Percentiles rank a stretch among this genome's conserved stretches.
Evolutionary conservation across 1,140 invertebrate genomes (phyloP).

Genomic region (Campoletis sonorensis): DNA sequence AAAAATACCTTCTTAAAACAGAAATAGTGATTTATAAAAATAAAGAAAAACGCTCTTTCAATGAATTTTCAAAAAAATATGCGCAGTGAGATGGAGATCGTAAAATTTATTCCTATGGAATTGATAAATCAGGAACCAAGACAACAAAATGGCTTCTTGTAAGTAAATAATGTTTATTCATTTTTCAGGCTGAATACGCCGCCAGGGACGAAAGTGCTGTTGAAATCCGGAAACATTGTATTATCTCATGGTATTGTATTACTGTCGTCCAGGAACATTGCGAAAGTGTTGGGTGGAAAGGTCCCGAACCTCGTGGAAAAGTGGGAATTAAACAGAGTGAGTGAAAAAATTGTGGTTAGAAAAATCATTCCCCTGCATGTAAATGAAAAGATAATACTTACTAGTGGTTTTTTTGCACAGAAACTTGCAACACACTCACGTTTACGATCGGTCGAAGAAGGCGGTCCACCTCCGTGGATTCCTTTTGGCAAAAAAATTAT

Average conservation of each 20-base stretch:
- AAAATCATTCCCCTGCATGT: too few relatives aligned
- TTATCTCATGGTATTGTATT: conserved; percentile 84
- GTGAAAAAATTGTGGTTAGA: conserved; percentile 44
- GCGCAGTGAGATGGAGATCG: too few relatives aligned
- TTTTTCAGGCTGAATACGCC: conserved; percentile 73
- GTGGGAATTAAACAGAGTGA: conserved; percentile 90
- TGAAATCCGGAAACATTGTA: conserved; percentile 70
- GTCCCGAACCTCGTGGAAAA: conserved; percentile 91
- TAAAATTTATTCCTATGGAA: too few relatives aligned
- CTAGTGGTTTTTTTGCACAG: conserved; percentile 63
- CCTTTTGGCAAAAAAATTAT: conserved; percentile 90
- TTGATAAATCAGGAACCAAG: too few relatives aligned
- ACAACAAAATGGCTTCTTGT: too few relatives aligned
- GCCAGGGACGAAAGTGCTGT: conserved; percentile 73
- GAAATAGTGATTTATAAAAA: too few relatives aligned
- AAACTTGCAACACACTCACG: conserved; percentile 85
- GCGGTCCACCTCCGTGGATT: conserved; percentile 92
- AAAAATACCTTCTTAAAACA: too few relatives aligned
- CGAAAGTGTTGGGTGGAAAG: conserved; percentile 85
- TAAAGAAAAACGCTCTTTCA: too few relatives aligned
- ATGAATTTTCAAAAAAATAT: too few relatives aligned
- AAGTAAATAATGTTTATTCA: not conserved
- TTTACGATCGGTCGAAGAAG: conserved; percentile 79
- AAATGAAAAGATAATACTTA: not conserved
- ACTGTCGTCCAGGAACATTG: conserved; percentile 81